Evolutionary conservation across 2,113 vertebrate genomes (phyloP).

Genomic region (Mungos mungo): DNA sequence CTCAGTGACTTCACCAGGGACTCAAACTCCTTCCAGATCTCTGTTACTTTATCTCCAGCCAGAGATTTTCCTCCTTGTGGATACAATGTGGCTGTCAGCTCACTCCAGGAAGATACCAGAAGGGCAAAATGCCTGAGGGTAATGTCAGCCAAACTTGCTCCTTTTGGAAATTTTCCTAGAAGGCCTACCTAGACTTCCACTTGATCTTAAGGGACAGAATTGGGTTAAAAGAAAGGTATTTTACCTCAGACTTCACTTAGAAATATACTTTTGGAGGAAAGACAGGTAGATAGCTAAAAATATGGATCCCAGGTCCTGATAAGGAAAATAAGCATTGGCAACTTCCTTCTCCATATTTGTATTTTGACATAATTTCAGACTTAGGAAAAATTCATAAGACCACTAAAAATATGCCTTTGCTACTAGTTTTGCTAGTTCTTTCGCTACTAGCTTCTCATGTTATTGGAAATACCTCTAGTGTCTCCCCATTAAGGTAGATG

Average conservation of each 20-base stretch:
- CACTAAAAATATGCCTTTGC: not conserved
- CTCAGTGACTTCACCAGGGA: not conserved
- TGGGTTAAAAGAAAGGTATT: not conserved
- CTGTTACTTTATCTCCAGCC: not conserved
- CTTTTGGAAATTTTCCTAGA: not conserved
- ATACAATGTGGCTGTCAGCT: not conserved
- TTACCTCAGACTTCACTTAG: not conserved
- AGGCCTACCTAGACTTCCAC: not conserved
- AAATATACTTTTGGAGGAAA: not conserved
- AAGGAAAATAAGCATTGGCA: not conserved
- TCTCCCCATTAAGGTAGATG: not conserved
- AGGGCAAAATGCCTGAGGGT: not conserved
- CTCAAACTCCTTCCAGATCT: not conserved
- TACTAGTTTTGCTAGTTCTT: not conserved
- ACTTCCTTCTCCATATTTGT: not conserved
- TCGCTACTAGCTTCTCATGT: not conserved
- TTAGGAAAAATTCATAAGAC: not conserved
- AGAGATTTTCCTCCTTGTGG: not conserved
- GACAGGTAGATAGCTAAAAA: not conserved
- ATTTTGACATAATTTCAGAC: not conserved
- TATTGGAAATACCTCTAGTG: not conserved
- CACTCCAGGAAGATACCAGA: not conserved
- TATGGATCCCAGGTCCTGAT: not conserved
- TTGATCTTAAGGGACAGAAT: not conserved
- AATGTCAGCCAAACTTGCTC: not conserved